A percentile compares a stretch with the other conserved stretches of the same genome.
Evolutionary conservation across 2,797 vertebrate species (phyloP).

Genomic region (Rhinella marina): DNA sequence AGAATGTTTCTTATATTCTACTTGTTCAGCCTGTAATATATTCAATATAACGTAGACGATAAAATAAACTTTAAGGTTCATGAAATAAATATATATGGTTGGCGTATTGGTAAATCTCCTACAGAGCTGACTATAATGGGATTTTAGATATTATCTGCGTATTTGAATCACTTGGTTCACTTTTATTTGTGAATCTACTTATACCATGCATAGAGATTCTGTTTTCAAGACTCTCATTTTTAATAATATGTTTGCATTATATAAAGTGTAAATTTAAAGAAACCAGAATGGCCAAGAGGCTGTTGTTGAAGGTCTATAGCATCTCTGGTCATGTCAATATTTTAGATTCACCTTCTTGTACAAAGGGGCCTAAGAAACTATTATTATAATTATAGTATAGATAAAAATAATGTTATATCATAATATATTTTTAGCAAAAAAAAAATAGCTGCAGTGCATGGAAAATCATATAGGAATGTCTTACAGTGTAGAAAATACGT

Average conservation of each 20-base stretch:
- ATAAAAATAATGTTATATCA: neutral
- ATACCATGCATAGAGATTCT: neutral
- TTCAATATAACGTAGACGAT: neutral
- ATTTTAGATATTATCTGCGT: neutral
- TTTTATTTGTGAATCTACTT: neutral
- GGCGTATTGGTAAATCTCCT: conserved; percentile 2
- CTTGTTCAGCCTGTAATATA: neutral
- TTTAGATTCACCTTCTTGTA: neutral
- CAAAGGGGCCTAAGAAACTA: neutral
- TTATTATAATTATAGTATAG: neutral
- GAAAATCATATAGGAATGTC: neutral
- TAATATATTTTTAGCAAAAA: neutral
- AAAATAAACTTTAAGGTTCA: neutral
- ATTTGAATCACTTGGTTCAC: neutral
- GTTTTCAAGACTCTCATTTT: neutral
- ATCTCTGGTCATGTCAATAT: neutral
- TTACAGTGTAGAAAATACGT: neutral
- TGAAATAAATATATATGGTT: conserved; percentile 5
- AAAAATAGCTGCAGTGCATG: neutral
- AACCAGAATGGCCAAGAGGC: neutral
- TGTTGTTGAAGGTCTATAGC: neutral
- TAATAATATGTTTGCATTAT: neutral
- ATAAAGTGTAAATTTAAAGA: neutral
- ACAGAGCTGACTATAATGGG: neutral
- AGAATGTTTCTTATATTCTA: neutral